Evolutionary conservation across 2,888 invertebrate species (phyloP), one percentile per base, ranked within the genome.

Genomic region (Harpalus rubripes): DNA sequence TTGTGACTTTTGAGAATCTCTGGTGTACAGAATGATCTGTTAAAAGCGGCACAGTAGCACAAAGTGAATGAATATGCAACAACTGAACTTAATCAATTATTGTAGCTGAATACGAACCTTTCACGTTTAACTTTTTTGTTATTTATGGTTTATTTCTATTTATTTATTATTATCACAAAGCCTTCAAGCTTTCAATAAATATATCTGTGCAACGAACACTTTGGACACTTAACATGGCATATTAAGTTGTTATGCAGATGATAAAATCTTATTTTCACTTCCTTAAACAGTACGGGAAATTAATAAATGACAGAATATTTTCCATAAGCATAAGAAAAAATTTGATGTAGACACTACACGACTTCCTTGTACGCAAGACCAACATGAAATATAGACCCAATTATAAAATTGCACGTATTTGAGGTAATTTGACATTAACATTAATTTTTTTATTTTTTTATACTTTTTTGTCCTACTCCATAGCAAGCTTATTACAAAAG

Each of bases 41-140:
- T 80, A 59, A 41, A 80, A 7, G 80, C 80, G 80, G 80, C 52
- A 61, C 80, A 22, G 80, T 61, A 80, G 80, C 80, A 80, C 78
- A 79, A 79, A 18, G 78, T 18, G 41, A 15, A 76, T 78, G 78
- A 78, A 78, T 78, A 58, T 78, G 78, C 78, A 78, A 58, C 80
- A 80, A 61, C 58, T 16, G 41, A 80, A 8, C 26, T 59, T 80
- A 80, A 80, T 80, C 80, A 80, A 80, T 80, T 80, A 61, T 61
- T 61, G 32, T 61, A 6, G 59, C 15, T 61, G 39, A 15, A 59
- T 26, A 39, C 32, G 39, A 39, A 39, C 80, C 80, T 80, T 59
- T 80, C 80, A 80, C 80, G 41, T 59, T 32, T 10, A 80, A 8
- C 7, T 61, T 56, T 59, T 61, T 61, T 80, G 26, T 18, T 39